A percentile compares a stretch with the other conserved stretches of the same genome.
These are phyloP conservation scores for Baccha elongata DNA, from an alignment of 2,888 invertebrate genomes.

Conservation along the genomic window DNA sequence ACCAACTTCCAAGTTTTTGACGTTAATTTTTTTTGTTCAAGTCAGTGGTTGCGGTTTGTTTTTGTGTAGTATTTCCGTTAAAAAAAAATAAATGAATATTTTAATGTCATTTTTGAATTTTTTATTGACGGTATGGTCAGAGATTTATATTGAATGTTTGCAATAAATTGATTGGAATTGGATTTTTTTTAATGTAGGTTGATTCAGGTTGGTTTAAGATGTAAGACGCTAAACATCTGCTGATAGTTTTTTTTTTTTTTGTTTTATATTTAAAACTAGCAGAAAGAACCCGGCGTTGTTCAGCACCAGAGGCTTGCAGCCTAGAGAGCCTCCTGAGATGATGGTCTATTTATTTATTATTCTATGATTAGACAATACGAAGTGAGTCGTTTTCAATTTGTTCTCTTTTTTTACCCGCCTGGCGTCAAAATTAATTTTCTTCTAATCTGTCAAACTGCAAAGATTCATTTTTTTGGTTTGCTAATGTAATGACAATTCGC, in stretches of 20 bases:
- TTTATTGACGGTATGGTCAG: slow-evolving; percentile 42
- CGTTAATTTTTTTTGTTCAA: slow-evolving; percentile 8
- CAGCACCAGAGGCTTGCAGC: too few species aligned
- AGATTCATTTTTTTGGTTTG: too few species aligned
- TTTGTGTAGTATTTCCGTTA: slow-evolving; percentile 53
- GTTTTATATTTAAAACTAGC: neutral
- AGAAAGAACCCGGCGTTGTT: too few species aligned
- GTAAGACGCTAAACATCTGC: neutral
- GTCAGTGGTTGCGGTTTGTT: neutral
- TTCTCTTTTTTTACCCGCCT: too few species aligned
- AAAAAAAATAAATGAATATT: slow-evolving; percentile 44
- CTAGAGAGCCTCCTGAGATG: too few species aligned
- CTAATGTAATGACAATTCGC: too few species aligned
- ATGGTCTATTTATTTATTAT: too few species aligned
- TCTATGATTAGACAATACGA: too few species aligned
- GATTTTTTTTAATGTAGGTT: neutral
- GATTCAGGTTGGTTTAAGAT: neutral
- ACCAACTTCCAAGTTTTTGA: slow-evolving; percentile 35
- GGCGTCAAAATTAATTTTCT: too few species aligned
- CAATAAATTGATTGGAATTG: neutral
- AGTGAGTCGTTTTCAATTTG: too few species aligned
- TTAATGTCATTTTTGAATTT: slow-evolving; percentile 35
- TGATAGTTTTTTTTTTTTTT: neutral
- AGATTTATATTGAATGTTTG: neutral
- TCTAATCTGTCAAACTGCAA: too few species aligned